phyloP scores from a whole-genome alignment of 2,113 vertebrate genomes.

The Maylandia zebra region DNA sequence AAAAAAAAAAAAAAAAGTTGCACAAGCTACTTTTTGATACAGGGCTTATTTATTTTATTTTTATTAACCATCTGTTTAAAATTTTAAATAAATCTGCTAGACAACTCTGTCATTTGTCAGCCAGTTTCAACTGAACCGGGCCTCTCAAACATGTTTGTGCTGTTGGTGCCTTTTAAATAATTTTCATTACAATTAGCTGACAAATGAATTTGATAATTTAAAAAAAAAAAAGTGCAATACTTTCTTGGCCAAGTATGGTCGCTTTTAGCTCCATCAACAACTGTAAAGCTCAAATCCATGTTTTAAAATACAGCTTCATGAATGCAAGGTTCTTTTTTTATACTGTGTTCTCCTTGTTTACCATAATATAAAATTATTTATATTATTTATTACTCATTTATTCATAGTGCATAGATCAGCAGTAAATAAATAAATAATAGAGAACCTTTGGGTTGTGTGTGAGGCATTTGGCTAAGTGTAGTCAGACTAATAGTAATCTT shows the following conservation, averaged over 20 bases:
- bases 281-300: background rate
- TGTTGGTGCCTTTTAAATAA: background rate
- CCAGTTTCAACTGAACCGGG: background rate
- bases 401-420: background rate
- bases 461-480: background rate
- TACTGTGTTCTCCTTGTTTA: background rate
- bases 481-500: background rate
- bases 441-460: background rate
- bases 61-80: background rate
- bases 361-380: background rate
- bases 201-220: background rate
- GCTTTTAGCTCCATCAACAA: background rate
- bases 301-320: background rate
- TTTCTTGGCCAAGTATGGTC: accelerated
- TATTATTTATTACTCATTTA: background rate
- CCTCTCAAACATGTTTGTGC: background rate
- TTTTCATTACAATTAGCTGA: background rate
- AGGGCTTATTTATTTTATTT: background rate
- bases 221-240: no score
- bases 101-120: background rate
- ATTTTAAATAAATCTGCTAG: background rate
- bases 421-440: background rate
- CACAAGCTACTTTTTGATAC: background rate
- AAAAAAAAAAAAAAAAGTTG: no score
- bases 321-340: accelerated